Base-by-base conservation (phyloP, 2,797 vertebrate species). In the Acanthurus tractus region DNA sequence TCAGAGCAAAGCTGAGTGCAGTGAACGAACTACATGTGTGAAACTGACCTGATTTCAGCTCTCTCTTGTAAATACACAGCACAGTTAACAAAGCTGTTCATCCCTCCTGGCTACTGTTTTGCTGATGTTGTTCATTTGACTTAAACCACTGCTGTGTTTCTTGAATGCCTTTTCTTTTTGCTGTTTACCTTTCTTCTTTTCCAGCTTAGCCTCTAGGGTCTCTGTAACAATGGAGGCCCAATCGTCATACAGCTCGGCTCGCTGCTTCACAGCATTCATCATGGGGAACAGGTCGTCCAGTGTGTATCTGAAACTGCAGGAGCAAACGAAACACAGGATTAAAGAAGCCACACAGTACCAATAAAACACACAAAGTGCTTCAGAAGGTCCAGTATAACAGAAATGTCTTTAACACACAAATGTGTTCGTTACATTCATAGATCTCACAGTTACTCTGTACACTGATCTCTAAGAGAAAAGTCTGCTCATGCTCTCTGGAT, bases 261-360 rank as follows among this genome's bases (percentile, higher is more conserved):
- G 95, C 86, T 96, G 95, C 81, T 95, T 96, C 63, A 99, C 91
- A 0, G 96, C 96, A 0, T 90, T 94, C 96, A 99, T 96, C 97
- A 99, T 98, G 0, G 97, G 97, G 71, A 96, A 96, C 66, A 99
- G 96, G 29, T 99, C 96, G 57, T 98, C 98, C 94, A 99, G 93
- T 38, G 96, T 96, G 78, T 97, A 97, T 74, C 97, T 96, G 79
- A 95, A 99, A 87, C 98, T 99, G 22, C 61, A 79, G 29, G 29
- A 56, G 48, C 15, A 76, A 77, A 76, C 11, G 3, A 2, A 68
- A 56, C 4, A 3, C 8, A 36, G 1, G 29, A 57, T 63, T 42
- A 6, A 6, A 14, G 18, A 9, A 12, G 10, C 2, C 17, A 36
- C 4, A 17, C 3, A 29, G 13, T n/a, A 20, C 42, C 36, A 45